Evolutionary conservation across 2,113 vertebrate species (phyloP), one percentile per base, ranked within the genome.

Genomic region (Jacana jacana): DNA sequence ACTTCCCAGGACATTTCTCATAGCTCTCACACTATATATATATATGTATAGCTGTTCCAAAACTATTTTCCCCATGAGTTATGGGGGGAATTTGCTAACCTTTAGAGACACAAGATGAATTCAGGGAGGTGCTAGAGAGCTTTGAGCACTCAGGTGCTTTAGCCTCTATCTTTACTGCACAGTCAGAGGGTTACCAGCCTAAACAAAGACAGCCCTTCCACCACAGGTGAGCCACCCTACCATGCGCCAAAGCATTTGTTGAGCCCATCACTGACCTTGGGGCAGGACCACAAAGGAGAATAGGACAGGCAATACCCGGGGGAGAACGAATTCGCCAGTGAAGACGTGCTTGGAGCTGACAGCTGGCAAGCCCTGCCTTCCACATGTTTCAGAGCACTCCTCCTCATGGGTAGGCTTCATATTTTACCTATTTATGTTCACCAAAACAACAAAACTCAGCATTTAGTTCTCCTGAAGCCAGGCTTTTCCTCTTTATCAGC

Each of bases 201-300:
- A 35, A 80, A 44, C 0, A 1, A 82, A 60, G 1, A 6, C 37
- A 54, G 33, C 0, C 0, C 28, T 89, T 65, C 28, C 35, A 22
- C 31, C 2, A 1, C 27, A 52, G 44, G 18, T 4, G 16, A 91
- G 9, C 13, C 71, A 28, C 23, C 75, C 9, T 8, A 30, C 16
- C n/a, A 42, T 23, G 16, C 30, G 72, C 20, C 83, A 92, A 84
- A 86, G 68, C 13, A 40, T 58, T 70, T 44, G 37, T 72, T 48
- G 46, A 83, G 42, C 60, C 86, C 55, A 57, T 35, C 7, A 1
- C 37, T 87, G 69, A 84, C 60, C 51, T 55, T 27, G 44, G 42
- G 54, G 44, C 30, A 58, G 44, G 6, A 49, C 14, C 24, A 24
- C 0, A 80, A 44, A 71, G 44, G 61, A 91, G 70, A 88, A 95